Base-by-base conservation (phyloP, 1,140 invertebrate species). In the Lasaia peninsularis region DNA sequence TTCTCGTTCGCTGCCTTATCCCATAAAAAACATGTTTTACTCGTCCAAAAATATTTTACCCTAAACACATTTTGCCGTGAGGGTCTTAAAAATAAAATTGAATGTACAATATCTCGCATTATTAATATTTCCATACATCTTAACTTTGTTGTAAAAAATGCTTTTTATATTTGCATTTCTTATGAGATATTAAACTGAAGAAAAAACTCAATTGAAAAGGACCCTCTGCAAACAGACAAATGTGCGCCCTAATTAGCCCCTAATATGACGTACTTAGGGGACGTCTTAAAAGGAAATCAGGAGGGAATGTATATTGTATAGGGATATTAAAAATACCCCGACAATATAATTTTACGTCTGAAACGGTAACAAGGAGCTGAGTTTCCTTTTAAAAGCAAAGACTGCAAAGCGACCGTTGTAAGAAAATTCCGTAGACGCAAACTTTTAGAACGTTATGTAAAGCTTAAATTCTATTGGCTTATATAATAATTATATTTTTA, bases 281-380 rank as follows among this genome's bases (percentile, higher is more conserved):
- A 44, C 40, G 40, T 44, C 40, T 44, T 44, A 44, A 44, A 44
- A 44, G 37, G 16, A 44, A 44, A 44, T 44, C 40, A 44, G 37
- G 10, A 44, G 37, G 37, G 37, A 44, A 35, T 54, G 35, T 56
- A 24, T 48, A 56, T 21, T 54, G 35, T 56, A 24, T 48, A 56
- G 55, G 52, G 37, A 54, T 54, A 54, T 54, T 54, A 54, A 54
- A 54, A 54, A 54, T 54, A 40, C 52, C 34, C 34, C n/a, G 33
- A 54, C 40, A 16, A 32, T 55, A 28, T 40, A 44, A 55, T 55
- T 55, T 37, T 55, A 44, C 35, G 53, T 55, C 35, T 14, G 21
- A 44, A 14, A 28, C 53, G 53, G 20, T 28, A 55, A 44, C 35
- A 55, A 40, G 21, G 35, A 40, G 53, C 53, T 33, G 40, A 20